Base-by-base conservation (phyloP, 2,888 invertebrate species). In the Pimpla rufipes region DNA sequence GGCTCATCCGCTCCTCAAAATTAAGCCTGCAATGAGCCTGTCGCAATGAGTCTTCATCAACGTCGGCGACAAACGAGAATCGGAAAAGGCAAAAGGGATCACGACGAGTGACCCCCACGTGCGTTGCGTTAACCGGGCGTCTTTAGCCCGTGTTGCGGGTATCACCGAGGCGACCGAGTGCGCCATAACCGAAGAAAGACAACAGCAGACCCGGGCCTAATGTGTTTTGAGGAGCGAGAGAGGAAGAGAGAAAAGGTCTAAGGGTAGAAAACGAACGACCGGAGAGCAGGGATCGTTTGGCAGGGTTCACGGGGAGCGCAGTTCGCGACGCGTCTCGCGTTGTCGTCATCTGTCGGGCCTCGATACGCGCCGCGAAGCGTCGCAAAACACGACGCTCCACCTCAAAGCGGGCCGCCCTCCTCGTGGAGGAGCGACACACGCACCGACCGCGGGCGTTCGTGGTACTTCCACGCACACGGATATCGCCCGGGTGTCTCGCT, bases 321-420 rank as follows among this genome's bases (percentile, higher is more conserved):
- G 75, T 50, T 81, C 52, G 77, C 73, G 55, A 73, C 79, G 84
- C 83, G 83, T 66, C 81, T 82, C 82, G 85, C 86, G 87, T 85
- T 87, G 89, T 90, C 89, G 88, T 87, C 86, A 87, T 89, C 89
- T 89, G 89, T 90, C 89, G 90, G 42, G 90, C 88, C 89, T 88
- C 89, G 91, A 91, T 90, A 91, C 89, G 92, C 90, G 86, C 89
- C 88, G 85, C 83, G 87, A 85, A 89, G 90, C 91, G 89, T 91
- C 91, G 89, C 91, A 85, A 89, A 90, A 88, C n/a, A n/a, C 88
- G 88, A 86, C 86, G 87, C 85, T 87, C 85, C 83, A 68, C 81
- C 86, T 89, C 88, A 88, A 89, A 88, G 87, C 71, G 37, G 86
- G 84, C 84, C 85, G 85, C 79, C 74, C 75, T 67, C 81, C 57